Evolutionary conservation across 2,888 invertebrate genomes (phyloP), one percentile per base, ranked within the genome.

Genomic region (Danaus chrysippus): DNA sequence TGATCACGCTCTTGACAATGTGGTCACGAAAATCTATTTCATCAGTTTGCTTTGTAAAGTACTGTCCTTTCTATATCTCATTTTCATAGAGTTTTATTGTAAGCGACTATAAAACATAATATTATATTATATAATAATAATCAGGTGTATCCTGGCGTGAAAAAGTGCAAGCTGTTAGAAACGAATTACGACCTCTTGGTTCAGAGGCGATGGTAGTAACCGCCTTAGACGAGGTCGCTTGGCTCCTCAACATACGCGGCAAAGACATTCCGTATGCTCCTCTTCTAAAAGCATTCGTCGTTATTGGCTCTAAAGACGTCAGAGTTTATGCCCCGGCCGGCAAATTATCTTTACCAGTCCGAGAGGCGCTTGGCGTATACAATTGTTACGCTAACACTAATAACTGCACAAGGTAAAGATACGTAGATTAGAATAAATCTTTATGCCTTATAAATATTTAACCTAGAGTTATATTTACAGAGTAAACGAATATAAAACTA

Each of bases 221-320:
- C 0, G 95, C 97, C 0, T 83, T 98, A 60, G 97, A 97, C 73
- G 97, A 98, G 82, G 86, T 90, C 19, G 96, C 97, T 0, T 98
- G 97, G 95, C 84, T 98, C 42, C 90, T 97, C 43, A 98, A 98
- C 81, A 93, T 98, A 15, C 92, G 98, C n/a, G 97, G 97, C 0
- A 90, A 93, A 62, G 98, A 98, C 85, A 92, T 96, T 67, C 95
- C 95, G 0, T 94, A 94, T 78, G 95, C 95, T 0, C 97, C 98
- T 0, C 93, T 96, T 15, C 88, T 97, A 10, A 94, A 94, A 75
- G 94, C 96, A 49, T 97, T 96, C 78, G 92, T 94, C 1, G 85
- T 96, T 49, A 81, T 97, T 53, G 94, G 94, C 62, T 86, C 91
- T 66, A 86, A 92, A 5, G 92, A 94, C 59, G 88, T 96, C 34